phyloP scores from a whole-genome alignment of 2,797 vertebrate genomes.

The Tadarida brasiliensis region DNA sequence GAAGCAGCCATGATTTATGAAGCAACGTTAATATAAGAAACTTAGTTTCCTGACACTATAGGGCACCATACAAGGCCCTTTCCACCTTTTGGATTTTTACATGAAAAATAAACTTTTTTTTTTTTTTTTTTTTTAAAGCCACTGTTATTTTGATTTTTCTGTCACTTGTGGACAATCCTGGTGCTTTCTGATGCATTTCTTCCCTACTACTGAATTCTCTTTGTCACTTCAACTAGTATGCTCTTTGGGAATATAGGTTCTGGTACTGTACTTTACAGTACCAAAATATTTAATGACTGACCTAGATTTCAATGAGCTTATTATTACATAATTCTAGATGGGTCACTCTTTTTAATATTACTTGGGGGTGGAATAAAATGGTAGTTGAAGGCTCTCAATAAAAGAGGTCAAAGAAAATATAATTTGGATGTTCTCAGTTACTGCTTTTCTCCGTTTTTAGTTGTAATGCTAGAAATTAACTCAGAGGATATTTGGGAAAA shows the following conservation, averaged over 20 bases:
- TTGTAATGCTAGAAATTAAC: constrained; percentile 47
- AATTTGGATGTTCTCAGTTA: constrained; percentile 16
- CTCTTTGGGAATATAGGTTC: constrained; percentile 66
- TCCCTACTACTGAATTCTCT: not conserved
- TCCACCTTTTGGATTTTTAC: not conserved
- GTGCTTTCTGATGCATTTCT: not conserved
- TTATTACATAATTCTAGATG: constrained; percentile 42
- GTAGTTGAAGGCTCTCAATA: not conserved
- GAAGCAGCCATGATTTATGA: not conserved
- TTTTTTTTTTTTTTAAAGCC: constrained; percentile 18
- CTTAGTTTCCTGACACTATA: not conserved
- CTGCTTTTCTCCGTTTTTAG: not conserved
- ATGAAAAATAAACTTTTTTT: not conserved
- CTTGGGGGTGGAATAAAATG: not conserved
- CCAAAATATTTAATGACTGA: constrained; percentile 72
- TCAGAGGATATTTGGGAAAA: constrained; percentile 30
- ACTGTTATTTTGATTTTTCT: constrained; percentile 5
- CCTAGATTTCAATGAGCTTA: constrained; percentile 65
- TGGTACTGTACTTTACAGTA: not conserved
- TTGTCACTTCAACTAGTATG: not conserved
- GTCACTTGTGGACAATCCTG: not conserved
- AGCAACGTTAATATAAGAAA: not conserved
- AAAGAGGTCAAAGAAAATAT: constrained; percentile 54
- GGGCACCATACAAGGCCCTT: not conserved
- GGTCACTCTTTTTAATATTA: constrained; percentile 62